Conservation (phyloP, 2,797 vertebrate genomes). For the Clarias platycephalus region DNA sequence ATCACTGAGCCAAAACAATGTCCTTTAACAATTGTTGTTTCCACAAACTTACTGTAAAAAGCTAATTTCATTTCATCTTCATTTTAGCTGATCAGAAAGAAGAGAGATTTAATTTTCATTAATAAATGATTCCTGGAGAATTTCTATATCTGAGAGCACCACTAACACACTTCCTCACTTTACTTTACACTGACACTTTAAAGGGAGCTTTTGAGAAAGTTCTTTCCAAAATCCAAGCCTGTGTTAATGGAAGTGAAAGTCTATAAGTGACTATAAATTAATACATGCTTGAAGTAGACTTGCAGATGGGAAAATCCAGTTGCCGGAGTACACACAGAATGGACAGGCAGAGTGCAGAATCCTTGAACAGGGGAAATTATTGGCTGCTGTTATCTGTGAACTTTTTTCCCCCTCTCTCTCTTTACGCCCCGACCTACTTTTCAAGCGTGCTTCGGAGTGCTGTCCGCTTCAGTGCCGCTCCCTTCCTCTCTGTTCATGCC, state of each 20-base stretch:
- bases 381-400: conserved; percentile 31
- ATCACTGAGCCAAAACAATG: background rate
- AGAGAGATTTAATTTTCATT: background rate
- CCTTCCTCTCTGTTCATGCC: conserved; percentile 33
- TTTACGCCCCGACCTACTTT: conserved; percentile 51
- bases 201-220: background rate
- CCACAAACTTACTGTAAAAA: background rate
- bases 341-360: conserved; percentile 15
- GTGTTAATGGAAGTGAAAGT: conserved; percentile 7
- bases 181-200: background rate
- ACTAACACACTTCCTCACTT: background rate
- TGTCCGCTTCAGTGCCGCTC: conserved; percentile 57
- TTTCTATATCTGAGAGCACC: background rate
- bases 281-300: conserved; percentile 3
- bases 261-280: conserved; percentile 9
- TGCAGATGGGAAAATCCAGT: background rate
- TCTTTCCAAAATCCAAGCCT: background rate
- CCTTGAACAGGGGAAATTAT: conserved; percentile 16
- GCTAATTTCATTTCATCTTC: too few relatives aligned
- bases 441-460: conserved; percentile 36
- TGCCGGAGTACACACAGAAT: background rate
- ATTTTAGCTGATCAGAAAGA: background rate
- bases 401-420: background rate
- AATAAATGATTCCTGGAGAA: background rate
- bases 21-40: background rate